Conservation (phyloP, 2,888 invertebrate species). For the Chrysolina oricalcia region DNA sequence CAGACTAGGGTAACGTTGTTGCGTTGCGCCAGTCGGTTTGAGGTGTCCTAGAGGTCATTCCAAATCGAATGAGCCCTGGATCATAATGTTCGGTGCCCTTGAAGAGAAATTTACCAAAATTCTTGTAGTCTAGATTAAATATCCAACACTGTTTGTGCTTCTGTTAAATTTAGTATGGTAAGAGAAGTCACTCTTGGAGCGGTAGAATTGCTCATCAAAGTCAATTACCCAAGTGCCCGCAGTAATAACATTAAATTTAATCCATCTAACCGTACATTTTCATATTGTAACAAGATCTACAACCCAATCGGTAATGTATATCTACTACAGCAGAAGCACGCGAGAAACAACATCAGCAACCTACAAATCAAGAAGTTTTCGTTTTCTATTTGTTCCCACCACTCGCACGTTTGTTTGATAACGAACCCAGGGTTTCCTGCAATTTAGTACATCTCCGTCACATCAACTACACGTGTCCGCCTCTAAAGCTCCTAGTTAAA, state of each 20-base stretch:
- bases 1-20: no score
- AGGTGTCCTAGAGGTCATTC: no score
- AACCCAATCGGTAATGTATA: slow-evolving; percentile 18
- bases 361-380: slow-evolving; percentile 32
- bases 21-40: no score
- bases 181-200: no score
- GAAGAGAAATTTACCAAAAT: no score
- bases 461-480: slow-evolving; percentile 51
- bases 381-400: slow-evolving; percentile 36
- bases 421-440: slow-evolving; percentile 41
- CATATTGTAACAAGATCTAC: background rate
- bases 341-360: slow-evolving; percentile 33
- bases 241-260: background rate
- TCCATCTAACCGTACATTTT: background rate
- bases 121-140: no score
- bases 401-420: slow-evolving; percentile 41
- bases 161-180: no score
- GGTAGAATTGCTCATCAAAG: background rate
- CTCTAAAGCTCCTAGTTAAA: slow-evolving; percentile 52
- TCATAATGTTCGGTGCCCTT: no score
- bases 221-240: background rate
- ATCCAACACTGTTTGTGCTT: no score
- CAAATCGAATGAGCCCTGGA: no score
- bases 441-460: slow-evolving; percentile 52
- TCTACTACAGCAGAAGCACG: slow-evolving; percentile 21